Conservation (phyloP, 2,113 vertebrate species). For the Colius striatus region DNA sequence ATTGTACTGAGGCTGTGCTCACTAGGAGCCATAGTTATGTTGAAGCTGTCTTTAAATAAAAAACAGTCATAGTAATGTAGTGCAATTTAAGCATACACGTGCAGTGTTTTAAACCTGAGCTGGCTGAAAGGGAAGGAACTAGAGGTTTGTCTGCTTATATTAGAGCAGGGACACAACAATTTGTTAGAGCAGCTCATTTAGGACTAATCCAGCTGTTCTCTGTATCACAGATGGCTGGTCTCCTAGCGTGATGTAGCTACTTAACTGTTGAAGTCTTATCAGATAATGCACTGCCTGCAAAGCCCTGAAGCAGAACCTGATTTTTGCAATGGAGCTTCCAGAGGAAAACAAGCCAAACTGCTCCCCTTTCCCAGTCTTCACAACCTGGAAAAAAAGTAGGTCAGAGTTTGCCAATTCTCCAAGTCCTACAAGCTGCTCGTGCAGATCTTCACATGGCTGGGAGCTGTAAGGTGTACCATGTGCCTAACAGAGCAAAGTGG, state of each 20-base stretch:
- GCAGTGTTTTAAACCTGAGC: not conserved
- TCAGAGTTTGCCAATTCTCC: not conserved
- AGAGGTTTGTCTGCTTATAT: not conserved
- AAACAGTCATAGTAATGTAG: too few species aligned
- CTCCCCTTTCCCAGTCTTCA: not conserved
- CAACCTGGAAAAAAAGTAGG: slow-evolving; percentile 36
- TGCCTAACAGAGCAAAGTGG: not conserved
- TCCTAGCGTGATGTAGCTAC: not conserved
- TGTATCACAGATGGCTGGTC: not conserved
- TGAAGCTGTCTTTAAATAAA: too few species aligned
- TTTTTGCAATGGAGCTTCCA: not conserved
- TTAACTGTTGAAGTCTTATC: not conserved
- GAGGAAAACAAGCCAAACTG: not conserved
- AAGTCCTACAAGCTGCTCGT: not conserved
- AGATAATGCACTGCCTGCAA: not conserved
- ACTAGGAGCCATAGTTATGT: rapidly evolving
- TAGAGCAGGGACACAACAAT: not conserved
- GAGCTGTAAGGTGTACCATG: not conserved
- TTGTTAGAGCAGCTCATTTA: not conserved
- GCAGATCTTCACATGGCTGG: not conserved
- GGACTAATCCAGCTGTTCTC: not conserved
- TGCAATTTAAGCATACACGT: not conserved
- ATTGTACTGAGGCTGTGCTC: not conserved
- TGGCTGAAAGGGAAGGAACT: not conserved
- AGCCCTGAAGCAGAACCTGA: not conserved